Evolutionary conservation across 1,140 invertebrate genomes (phyloP).

Genomic region (Marisa cornuarietis): DNA sequence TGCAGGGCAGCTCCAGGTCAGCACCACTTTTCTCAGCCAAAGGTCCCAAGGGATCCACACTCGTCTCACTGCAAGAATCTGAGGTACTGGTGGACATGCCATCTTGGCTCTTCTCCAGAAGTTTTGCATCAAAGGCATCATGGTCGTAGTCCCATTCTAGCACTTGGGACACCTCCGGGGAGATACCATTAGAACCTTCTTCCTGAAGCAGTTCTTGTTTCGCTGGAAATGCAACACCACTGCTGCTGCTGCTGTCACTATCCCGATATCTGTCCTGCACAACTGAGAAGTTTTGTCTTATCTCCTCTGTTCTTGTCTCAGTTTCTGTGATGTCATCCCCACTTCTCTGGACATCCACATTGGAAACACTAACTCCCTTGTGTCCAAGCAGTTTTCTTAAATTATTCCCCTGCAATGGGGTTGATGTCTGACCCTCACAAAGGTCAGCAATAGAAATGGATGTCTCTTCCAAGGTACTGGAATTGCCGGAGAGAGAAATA

Average conservation of each 20-base stretch:
- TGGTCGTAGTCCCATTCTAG: constrained; percentile 38
- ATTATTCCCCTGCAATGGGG: constrained; percentile 29
- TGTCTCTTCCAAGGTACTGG: constrained; percentile 29
- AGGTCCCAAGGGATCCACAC: constrained; percentile 9
- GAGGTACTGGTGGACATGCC: constrained; percentile 32
- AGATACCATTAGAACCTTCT: constrained; percentile 31
- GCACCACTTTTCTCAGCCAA: constrained; percentile 11
- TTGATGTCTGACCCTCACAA: constrained; percentile 26
- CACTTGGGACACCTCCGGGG: constrained; percentile 34
- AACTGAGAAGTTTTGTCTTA: constrained; percentile 5
- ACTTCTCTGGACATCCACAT: too few relatives aligned
- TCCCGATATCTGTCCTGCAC: background rate
- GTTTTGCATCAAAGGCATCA: constrained; percentile 33
- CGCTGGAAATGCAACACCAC: background rate
- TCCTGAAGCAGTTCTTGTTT: constrained; percentile 20
- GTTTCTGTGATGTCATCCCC: too few relatives aligned
- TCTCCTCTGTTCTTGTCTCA: too few relatives aligned
- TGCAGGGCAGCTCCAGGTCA: constrained; percentile 5
- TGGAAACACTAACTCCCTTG: background rate
- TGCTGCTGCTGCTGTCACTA: constrained; percentile 14
- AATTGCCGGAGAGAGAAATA: constrained; percentile 13
- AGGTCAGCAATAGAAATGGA: constrained; percentile 20
- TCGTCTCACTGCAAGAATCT: constrained; percentile 29
- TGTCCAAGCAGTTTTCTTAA: constrained; percentile 8
- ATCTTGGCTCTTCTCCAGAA: constrained; percentile 20